Base-by-base conservation (phyloP, 1,140 invertebrate genomes). In the Eumeta japonica region DNA sequence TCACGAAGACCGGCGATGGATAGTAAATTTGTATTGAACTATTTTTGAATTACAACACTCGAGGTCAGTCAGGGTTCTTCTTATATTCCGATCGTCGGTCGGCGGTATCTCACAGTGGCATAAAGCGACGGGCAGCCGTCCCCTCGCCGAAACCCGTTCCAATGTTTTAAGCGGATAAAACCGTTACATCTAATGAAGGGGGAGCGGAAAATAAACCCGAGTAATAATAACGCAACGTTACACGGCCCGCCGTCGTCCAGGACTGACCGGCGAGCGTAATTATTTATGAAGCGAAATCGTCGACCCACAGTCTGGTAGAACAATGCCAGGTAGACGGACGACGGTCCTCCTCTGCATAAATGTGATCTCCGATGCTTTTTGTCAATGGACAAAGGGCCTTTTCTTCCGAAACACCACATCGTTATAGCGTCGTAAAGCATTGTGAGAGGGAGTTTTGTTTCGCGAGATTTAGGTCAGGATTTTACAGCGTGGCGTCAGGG, bases 131-230 rank as follows among this genome's bases (percentile, higher is more conserved):
- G 60, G 57, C 57, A 56, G 62, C 46, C 35, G 48, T 48, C 55
- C 63, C 70, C 63, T 59, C 42, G 50, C 52, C 18, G 45, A 49
- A 74, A 74, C 70, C 56, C 54, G 70, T 74, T 74, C 62, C 50
- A 70, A 70, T 70, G 70, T 74, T 72, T 74, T 74, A 74, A 67
- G 56, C 63, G 63, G 57, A 61, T 56, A 62, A 64, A 71, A 72
- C 67, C 67, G 70, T 74, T 74, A 74, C 64, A 64, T 62, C 68
- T 74, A 72, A 74, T 74, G 67, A 74, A 66, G 60, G 68, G 66
- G 64, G 64, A 63, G 58, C 55, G 55, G 57, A 63, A 67, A 66
- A 50, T 58, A 60, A 70, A 65, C 62, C 50, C 49, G 33, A 45
- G 49, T 66, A 63, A 67, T 55, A 55, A 59, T 59, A 58, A 50